These are phyloP conservation scores for Grallaria varia DNA, from an alignment of 2,113 vertebrate species.

Conservation along the genomic window DNA sequence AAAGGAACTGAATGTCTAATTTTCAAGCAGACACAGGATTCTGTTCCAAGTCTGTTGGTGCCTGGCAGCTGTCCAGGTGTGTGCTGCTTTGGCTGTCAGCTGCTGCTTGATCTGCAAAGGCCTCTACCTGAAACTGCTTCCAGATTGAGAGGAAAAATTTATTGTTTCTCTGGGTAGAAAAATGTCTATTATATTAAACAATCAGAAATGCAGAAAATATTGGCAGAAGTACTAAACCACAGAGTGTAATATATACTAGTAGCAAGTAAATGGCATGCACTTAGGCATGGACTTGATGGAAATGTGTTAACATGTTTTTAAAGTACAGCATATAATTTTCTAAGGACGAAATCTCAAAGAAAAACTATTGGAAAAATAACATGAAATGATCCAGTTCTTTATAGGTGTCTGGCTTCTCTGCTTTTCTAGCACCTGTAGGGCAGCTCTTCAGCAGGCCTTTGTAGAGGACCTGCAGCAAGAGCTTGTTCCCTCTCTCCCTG, in stretches of 20 bases:
- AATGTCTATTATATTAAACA: neutral
- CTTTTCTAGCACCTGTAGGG: neutral
- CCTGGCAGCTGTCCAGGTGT: neutral
- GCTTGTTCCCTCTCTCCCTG: neutral
- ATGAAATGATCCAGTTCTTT: neutral
- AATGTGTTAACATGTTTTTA: neutral
- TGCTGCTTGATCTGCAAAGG: neutral
- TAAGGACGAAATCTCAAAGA: neutral
- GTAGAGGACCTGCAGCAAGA: neutral
- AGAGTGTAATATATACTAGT: neutral
- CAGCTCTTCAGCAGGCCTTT: neutral
- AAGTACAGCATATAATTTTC: neutral
- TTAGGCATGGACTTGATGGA: neutral
- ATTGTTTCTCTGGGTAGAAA: neutral
- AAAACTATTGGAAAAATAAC: neutral
- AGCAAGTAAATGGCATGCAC: neutral
- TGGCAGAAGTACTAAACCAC: neutral
- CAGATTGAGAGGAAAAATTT: neutral
- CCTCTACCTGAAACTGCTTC: slow-evolving; percentile 6
- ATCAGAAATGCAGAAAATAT: neutral
- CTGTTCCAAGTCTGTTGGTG: neutral
- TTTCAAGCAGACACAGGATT: neutral
- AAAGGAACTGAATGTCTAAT: neutral
- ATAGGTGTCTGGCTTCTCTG: neutral
- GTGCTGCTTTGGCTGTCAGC: neutral